A percentile compares a stretch with the other conserved stretches of the same genome.
Conservation (phyloP, 2,113 vertebrate species). For the Oxygymnocypris stewartii region DNA sequence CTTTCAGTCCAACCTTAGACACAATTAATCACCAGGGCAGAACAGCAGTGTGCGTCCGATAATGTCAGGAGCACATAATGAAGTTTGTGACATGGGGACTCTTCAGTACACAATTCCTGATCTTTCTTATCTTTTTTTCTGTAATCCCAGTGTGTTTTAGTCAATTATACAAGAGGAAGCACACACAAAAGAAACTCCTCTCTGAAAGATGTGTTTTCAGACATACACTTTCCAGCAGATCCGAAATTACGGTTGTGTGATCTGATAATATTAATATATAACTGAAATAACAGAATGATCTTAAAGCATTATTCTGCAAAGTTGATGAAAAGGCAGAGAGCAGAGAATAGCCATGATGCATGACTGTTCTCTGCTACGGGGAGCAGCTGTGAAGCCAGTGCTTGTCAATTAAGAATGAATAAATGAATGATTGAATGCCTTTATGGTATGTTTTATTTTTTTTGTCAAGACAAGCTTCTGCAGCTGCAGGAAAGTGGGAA, state of each 20-base stretch:
- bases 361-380: neutral
- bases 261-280: neutral
- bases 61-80: neutral
- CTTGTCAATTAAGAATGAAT: neutral
- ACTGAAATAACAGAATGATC: neutral
- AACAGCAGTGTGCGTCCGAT: neutral
- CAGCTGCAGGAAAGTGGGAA: neutral
- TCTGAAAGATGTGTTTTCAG: neutral
- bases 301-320: neutral
- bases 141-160: neutral
- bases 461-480: no score
- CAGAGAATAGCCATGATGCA: neutral
- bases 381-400: neutral
- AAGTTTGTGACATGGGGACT: neutral
- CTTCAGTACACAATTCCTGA: neutral
- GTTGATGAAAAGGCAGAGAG: neutral
- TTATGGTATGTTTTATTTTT: no score
- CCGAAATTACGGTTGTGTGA: neutral
- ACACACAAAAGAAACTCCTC: neutral
- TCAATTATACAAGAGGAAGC: neutral
- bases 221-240: neutral
- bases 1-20: neutral
- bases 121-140: neutral
- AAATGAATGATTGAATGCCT: no score
- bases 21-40: neutral